Percentiles rank a stretch among this genome's conserved stretches.
These are phyloP conservation scores for Pantherophis vulpinus DNA, from an alignment of 2,797 vertebrate species.

Conservation along the genomic window DNA sequence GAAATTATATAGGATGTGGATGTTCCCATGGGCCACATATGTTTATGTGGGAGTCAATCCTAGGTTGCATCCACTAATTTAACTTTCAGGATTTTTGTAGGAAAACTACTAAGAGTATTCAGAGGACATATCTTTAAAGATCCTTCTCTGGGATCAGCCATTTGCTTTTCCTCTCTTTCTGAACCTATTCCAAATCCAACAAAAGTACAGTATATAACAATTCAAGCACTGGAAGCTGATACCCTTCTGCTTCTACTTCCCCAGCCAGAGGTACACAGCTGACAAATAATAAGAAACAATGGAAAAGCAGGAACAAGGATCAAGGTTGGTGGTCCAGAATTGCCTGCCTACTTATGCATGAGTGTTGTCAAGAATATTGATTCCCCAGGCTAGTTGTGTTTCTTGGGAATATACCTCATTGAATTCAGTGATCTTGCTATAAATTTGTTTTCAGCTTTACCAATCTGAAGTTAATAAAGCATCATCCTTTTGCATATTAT, in stretches of 20 bases:
- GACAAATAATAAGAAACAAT: background rate
- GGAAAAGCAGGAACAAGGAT: background rate
- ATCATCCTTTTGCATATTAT: slow-evolving; percentile 25
- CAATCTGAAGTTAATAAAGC: slow-evolving; percentile 23
- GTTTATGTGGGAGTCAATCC: background rate
- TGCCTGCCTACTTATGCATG: background rate
- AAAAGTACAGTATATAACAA: background rate
- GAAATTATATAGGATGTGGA: background rate
- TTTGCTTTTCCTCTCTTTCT: background rate
- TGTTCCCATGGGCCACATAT: background rate
- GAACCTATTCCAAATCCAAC: background rate
- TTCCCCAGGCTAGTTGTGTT: background rate
- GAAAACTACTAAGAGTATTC: background rate
- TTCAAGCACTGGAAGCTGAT: background rate
- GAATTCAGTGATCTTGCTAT: background rate
- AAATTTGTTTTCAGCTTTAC: slow-evolving; percentile 1
- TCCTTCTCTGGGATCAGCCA: background rate
- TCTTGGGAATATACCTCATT: background rate
- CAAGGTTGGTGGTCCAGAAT: background rate
- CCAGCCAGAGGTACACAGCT: background rate
- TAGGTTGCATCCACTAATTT: background rate
- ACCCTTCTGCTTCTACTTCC: background rate
- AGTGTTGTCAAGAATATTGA: background rate
- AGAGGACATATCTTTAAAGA: too few species aligned
- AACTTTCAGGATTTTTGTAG: background rate